Conservation (phyloP, 2,797 vertebrate species). For the Varecia variegata region DNA sequence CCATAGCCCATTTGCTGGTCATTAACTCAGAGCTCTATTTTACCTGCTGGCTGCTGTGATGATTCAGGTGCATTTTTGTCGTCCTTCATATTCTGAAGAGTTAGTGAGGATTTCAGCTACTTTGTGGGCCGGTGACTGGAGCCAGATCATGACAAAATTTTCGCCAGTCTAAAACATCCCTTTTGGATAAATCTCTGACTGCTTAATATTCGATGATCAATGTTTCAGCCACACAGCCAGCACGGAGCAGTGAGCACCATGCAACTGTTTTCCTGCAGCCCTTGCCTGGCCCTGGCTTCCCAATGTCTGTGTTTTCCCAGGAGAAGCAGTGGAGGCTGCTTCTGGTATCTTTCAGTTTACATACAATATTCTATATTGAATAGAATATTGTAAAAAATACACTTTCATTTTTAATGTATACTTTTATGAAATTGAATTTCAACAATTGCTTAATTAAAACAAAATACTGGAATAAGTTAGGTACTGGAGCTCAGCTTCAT, state of each 20-base stretch:
- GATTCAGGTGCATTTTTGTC: background rate
- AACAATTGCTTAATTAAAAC: background rate
- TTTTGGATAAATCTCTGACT: background rate
- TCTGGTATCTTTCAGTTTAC: background rate
- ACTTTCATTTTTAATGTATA: background rate
- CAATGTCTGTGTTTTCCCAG: background rate
- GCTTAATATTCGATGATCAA: background rate
- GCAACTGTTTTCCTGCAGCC: background rate
- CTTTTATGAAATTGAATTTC: background rate
- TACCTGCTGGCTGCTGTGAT: background rate
- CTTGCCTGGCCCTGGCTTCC: background rate
- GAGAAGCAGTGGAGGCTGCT: background rate
- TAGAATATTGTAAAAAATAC: background rate
- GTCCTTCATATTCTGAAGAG: slow-evolving; percentile 20
- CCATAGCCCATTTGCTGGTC: background rate
- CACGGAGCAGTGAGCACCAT: background rate
- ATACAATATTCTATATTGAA: background rate
- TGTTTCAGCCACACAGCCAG: background rate
- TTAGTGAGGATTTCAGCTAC: background rate
- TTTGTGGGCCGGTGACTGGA: background rate
- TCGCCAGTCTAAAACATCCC: background rate
- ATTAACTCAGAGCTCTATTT: background rate
- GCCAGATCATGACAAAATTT: background rate
- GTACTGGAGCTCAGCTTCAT: background rate
- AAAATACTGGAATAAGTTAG: background rate